phyloP scores from a whole-genome alignment of 1,140 invertebrate genomes.

The Microplitis demolitor region DNA sequence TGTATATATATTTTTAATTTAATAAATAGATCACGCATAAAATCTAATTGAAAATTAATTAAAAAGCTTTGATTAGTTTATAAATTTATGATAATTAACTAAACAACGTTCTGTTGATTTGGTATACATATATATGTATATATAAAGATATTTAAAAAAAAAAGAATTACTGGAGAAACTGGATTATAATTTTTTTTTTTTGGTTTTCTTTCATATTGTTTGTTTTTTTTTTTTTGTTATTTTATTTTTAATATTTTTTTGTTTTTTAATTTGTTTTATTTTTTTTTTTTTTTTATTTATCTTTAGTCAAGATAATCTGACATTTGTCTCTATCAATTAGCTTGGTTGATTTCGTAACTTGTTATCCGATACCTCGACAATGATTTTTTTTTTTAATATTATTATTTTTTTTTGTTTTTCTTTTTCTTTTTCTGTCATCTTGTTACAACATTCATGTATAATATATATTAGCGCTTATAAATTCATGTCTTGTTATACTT shows the following conservation, averaged over 20 bases:
- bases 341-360: background rate
- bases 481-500: slow-evolving; percentile 3
- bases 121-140: background rate
- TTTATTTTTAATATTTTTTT: background rate
- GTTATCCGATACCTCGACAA: background rate
- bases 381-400: background rate
- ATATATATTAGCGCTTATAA: slow-evolving; percentile 1
- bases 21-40: slow-evolving; percentile 11
- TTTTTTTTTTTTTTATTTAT: background rate
- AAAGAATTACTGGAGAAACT: background rate
- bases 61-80: background rate
- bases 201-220: background rate
- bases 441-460: background rate
- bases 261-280: background rate
- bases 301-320: background rate
- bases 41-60: slow-evolving; percentile 10
- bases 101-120: background rate
- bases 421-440: too few species aligned
- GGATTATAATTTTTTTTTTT: background rate
- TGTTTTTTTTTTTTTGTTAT: background rate
- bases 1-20: background rate
- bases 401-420: slow-evolving; percentile 3
- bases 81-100: slow-evolving; percentile 6
- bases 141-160: background rate
- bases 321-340: background rate